phyloP scores from a whole-genome alignment of 2,888 invertebrate genomes.

The Microchrysa polita region DNA sequence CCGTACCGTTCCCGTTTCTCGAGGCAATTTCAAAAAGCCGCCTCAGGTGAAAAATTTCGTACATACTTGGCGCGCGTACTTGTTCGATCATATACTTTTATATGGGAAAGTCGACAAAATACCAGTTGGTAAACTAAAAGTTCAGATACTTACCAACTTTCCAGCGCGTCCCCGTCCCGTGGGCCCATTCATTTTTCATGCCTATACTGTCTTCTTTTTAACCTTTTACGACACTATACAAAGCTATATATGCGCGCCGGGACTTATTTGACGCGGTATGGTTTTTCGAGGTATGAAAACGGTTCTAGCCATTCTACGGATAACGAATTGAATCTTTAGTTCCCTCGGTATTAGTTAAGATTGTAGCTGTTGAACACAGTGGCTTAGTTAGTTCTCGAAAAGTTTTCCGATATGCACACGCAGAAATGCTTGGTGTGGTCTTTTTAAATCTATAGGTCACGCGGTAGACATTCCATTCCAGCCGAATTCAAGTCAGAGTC shows the following conservation, averaged over 20 bases:
- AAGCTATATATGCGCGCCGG: no score
- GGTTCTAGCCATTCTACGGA: neutral
- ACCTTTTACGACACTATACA: neutral
- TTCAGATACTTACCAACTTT: neutral
- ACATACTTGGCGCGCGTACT: neutral
- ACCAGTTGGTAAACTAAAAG: neutral
- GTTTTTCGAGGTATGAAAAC: neutral
- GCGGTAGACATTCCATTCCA: no score
- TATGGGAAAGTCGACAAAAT: constrained; percentile 4
- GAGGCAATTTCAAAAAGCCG: neutral
- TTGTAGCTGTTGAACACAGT: neutral
- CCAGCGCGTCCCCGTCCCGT: neutral
- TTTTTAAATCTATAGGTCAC: no score
- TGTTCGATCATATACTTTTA: neutral
- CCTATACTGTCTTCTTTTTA: neutral
- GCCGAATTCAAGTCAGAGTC: no score
- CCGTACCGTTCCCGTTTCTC: neutral
- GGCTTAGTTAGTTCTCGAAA: neutral
- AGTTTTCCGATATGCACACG: no score
- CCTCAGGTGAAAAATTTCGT: constrained; percentile 5
- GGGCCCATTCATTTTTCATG: neutral
- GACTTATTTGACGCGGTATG: neutral
- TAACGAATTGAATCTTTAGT: neutral
- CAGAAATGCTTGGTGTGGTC: no score
- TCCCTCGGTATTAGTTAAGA: neutral